These are phyloP conservation scores for Halichoeres trimaculatus DNA, from an alignment of 2,113 vertebrate species.

Conservation along the genomic window DNA sequence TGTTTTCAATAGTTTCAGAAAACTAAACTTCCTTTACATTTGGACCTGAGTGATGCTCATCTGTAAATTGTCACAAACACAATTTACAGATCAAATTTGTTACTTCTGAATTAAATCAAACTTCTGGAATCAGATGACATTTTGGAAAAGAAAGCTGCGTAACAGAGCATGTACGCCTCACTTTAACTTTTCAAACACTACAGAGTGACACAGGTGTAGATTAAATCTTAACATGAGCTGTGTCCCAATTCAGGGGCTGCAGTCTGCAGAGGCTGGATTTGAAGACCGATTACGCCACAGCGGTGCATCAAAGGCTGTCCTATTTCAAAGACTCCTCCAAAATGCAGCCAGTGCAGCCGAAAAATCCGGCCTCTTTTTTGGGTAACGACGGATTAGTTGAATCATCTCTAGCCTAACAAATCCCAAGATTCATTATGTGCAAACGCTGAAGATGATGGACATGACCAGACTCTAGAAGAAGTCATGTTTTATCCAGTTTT, in stretches of 20 bases:
- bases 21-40: background rate
- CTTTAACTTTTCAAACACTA: background rate
- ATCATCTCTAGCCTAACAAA: no score
- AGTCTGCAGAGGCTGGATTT: background rate
- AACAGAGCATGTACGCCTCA: background rate
- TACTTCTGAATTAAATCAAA: background rate
- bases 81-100: background rate
- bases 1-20: background rate
- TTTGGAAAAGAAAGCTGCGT: background rate
- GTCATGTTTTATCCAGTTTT: no score
- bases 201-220: conserved; percentile 1
- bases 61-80: background rate
- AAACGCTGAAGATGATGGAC: no score
- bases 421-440: no score
- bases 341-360: no score
- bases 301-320: no score
- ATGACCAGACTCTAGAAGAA: no score
- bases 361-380: no score
- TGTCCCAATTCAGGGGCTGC: no score
- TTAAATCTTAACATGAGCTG: background rate
- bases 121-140: background rate
- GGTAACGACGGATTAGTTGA: no score
- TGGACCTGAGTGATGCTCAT: background rate
- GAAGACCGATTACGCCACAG: no score
- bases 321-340: no score